These are phyloP conservation scores for Dermatemys mawii DNA, from an alignment of 2,113 vertebrate species.

Conservation along the genomic window DNA sequence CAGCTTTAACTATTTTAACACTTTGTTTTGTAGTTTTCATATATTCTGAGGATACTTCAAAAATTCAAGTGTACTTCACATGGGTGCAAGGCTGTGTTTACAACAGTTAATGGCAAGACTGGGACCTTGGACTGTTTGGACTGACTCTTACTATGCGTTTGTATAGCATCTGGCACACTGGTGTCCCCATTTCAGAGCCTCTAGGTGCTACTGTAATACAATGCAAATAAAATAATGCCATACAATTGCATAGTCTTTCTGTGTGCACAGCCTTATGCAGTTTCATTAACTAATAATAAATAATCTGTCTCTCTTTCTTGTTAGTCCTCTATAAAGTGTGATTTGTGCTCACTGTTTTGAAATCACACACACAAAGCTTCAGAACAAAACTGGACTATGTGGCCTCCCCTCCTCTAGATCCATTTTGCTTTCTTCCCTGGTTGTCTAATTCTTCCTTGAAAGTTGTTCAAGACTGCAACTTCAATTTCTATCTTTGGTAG, in stretches of 20 bases:
- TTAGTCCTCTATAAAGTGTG: background rate
- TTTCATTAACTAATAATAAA: background rate
- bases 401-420: no score
- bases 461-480: background rate
- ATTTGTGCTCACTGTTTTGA: background rate
- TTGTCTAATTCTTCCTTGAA: background rate
- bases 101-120: background rate
- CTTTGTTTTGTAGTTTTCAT: background rate
- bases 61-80: background rate
- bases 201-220: background rate
- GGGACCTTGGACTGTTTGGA: background rate
- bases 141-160: background rate
- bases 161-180: background rate
- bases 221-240: background rate
- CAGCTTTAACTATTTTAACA: background rate
- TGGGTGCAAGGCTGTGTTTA: background rate
- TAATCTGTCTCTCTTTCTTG: background rate
- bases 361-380: background rate
- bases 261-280: background rate
- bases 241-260: background rate
- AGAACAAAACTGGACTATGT: background rate
- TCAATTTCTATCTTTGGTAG: background rate
- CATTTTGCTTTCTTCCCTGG: background rate
- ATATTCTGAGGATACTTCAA: background rate
- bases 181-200: background rate